phyloP scores from a whole-genome alignment of 2,888 invertebrate species.

The Anaspis maculata region DNA sequence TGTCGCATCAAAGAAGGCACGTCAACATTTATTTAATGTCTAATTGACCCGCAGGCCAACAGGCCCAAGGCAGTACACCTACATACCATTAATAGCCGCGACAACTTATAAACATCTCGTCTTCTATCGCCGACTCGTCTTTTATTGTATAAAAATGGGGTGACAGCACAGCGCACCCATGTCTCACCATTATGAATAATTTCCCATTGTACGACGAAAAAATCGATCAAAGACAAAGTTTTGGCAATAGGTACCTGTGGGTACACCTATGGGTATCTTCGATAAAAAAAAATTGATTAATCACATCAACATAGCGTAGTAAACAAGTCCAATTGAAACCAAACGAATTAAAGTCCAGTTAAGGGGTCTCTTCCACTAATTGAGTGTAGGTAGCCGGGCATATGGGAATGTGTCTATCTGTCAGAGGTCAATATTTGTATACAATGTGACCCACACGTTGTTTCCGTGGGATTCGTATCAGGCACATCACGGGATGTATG shows the following conservation, averaged over 20 bases:
- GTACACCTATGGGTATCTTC: too few relatives aligned
- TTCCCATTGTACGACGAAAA: not conserved
- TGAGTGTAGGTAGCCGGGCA: conserved; percentile 30
- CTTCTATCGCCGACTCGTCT: too few relatives aligned
- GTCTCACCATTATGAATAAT: not conserved
- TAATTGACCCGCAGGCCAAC: conserved; percentile 45
- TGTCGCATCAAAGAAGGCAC: conserved; percentile 27
- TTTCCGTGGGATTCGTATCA: conserved; percentile 19
- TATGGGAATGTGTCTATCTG: conserved; percentile 30
- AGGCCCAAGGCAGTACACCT: conserved; percentile 37
- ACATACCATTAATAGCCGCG: conserved; percentile 25
- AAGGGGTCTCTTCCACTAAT: conserved; percentile 20
- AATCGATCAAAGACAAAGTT: not conserved
- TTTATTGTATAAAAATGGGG: too few relatives aligned
- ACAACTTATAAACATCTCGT: too few relatives aligned
- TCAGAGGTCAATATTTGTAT: conserved; percentile 39
- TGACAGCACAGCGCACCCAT: too few relatives aligned
- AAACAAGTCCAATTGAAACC: conserved; percentile 7
- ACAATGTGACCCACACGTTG: conserved; percentile 29
- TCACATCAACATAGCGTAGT: too few relatives aligned
- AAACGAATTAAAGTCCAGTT: conserved; percentile 17
- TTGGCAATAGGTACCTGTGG: too few relatives aligned
- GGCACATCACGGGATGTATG: too few relatives aligned
- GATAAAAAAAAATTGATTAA: not conserved
- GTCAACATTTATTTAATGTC: conserved; percentile 37